phyloP scores from a whole-genome alignment of 1,140 invertebrate genomes.

The Matsumurasca onukii region DNA sequence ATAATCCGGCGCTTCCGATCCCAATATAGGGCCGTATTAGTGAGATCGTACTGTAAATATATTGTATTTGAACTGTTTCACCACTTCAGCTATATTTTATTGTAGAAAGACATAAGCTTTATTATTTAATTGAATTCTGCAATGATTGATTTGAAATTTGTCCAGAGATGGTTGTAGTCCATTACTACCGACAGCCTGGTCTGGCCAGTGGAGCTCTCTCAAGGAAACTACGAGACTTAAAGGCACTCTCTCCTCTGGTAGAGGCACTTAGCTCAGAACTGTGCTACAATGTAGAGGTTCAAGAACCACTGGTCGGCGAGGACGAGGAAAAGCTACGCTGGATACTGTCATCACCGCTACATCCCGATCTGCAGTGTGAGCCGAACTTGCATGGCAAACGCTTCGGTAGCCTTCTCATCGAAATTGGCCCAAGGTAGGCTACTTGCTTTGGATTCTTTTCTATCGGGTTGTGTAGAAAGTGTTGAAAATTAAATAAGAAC shows the following conservation, averaged over 20 bases:
- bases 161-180: conserved; percentile 36
- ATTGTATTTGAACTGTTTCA: too few species aligned
- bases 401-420: conserved; percentile 58
- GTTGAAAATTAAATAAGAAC: too few species aligned
- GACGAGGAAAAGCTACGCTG: conserved; percentile 65
- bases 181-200: conserved; percentile 45
- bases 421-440: conserved; percentile 80
- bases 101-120: too few species aligned
- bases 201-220: conserved; percentile 40
- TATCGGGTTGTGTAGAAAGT: background rate
- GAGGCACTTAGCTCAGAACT: conserved; percentile 64
- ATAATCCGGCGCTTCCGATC: too few species aligned
- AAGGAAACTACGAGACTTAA: conserved; percentile 41
- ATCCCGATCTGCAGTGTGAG: conserved; percentile 51
- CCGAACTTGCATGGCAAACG: conserved; percentile 48
- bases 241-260: conserved; percentile 43
- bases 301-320: conserved; percentile 53
- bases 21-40: too few species aligned
- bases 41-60: too few species aligned
- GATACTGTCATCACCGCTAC: conserved; percentile 67
- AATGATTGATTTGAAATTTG: background rate
- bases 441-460: too few species aligned
- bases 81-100: too few species aligned
- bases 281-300: conserved; percentile 75
- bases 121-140: too few species aligned